Percentiles rank a stretch among this genome's conserved stretches.
These are phyloP conservation scores for Drosophila nr. perissopoda DNA, from an alignment of 2,888 invertebrate species.

Conservation along the genomic window DNA sequence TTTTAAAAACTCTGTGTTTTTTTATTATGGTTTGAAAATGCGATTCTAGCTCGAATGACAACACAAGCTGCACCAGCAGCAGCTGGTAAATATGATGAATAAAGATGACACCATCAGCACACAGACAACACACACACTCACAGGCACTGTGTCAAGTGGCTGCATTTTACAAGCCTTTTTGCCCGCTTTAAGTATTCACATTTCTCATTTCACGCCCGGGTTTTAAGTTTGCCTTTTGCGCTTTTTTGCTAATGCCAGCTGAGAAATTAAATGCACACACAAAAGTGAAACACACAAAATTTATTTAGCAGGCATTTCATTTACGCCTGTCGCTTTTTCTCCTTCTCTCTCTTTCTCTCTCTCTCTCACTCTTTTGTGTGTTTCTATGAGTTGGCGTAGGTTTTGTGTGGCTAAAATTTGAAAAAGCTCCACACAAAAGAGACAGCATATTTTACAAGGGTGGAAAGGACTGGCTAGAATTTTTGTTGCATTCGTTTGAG, in stretches of 20 bases:
- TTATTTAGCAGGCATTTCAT: conserved; percentile 71
- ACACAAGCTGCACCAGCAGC: neutral
- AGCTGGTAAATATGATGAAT: conserved; percentile 51
- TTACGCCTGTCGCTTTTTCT: conserved; percentile 19
- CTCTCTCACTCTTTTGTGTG: neutral
- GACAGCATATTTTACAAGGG: conserved; percentile 25
- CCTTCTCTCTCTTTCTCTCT: neutral
- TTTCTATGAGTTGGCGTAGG: conserved; percentile 4
- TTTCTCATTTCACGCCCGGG: conserved; percentile 23
- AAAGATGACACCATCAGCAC: conserved; percentile 37
- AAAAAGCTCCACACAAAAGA: conserved; percentile 31
- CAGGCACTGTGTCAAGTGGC: conserved; percentile 62
- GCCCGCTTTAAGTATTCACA: conserved; percentile 38
- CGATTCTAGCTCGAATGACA: neutral
- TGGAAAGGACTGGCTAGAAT: conserved; percentile 16
- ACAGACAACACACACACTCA: conserved; percentile 4
- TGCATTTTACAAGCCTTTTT: conserved; percentile 63
- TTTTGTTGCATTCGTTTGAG: conserved; percentile 50
- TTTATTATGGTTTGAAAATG: neutral
- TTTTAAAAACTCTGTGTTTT: neutral
- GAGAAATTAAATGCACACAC: conserved; percentile 74
- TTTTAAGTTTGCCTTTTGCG: conserved; percentile 12
- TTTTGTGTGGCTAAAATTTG: conserved; percentile 30
- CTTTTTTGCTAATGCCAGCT: conserved; percentile 53
- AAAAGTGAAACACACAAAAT: conserved; percentile 66